These are phyloP conservation scores for Heliothis subflexa DNA, from an alignment of 1,140 invertebrate genomes.

Conservation along the genomic window DNA sequence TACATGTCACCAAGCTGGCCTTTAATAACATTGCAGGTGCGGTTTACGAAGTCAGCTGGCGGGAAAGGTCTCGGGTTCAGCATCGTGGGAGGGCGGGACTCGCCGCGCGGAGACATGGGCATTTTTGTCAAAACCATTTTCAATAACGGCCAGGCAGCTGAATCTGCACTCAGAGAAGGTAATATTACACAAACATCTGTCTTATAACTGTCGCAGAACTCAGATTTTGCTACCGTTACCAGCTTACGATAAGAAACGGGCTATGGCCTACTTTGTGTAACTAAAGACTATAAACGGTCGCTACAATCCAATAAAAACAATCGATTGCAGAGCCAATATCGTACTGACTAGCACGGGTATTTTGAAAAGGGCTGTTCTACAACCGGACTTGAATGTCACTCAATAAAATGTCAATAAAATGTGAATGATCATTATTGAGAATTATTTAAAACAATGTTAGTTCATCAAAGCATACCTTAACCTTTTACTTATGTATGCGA, in stretches of 20 bases:
- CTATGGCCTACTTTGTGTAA: not conserved
- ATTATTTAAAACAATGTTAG: not conserved
- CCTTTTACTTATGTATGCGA: conserved; percentile 2
- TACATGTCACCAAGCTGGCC: not conserved
- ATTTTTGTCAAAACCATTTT: conserved; percentile 95
- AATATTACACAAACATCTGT: conserved; percentile 9
- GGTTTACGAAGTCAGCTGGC: conserved; percentile 90
- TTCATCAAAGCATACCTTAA: not conserved
- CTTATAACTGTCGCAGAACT: not conserved
- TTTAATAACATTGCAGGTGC: conserved; percentile 83
- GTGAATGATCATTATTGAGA: not conserved
- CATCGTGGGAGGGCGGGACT: conserved; percentile 92
- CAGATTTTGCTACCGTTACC: conserved; percentile 2
- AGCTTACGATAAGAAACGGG: not conserved
- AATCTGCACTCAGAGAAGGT: conserved; percentile 89
- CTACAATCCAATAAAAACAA: not conserved
- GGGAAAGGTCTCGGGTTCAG: conserved; percentile 92
- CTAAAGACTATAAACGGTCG: not conserved
- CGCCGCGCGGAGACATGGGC: conserved; percentile 91
- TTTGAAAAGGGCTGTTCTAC: not conserved
- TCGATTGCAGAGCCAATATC: not conserved
- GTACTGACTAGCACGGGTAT: too few relatives aligned
- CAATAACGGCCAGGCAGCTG: conserved; percentile 90
- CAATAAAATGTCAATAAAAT: not conserved
- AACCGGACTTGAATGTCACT: not conserved